Conservation (phyloP, 2,113 vertebrate genomes). For the Lepisosteus oculatus region DNA sequence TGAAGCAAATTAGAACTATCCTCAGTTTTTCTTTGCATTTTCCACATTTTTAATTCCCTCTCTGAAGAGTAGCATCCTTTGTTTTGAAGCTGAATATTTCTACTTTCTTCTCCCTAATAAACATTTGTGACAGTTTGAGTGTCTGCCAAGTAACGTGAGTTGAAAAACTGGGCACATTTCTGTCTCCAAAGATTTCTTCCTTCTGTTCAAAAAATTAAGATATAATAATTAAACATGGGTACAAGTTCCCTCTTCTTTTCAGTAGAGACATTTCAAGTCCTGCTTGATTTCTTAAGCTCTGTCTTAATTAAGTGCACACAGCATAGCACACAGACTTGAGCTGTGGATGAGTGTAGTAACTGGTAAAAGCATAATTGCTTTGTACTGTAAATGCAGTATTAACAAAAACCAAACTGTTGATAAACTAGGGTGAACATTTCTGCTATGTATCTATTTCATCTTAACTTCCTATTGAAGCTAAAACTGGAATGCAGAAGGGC, state of each 20-base stretch:
- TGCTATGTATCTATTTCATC: background rate
- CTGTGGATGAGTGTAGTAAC: too few relatives aligned
- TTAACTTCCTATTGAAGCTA: background rate
- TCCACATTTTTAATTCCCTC: slow-evolving; percentile 1
- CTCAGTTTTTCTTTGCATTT: background rate
- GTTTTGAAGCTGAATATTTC: slow-evolving; percentile 4
- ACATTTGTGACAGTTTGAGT: slow-evolving; percentile 4
- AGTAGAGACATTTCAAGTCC: slow-evolving; percentile 5
- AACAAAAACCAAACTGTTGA: background rate
- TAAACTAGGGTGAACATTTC: background rate
- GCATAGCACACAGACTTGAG: background rate
- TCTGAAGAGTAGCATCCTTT: background rate
- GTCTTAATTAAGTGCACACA: slow-evolving; percentile 23
- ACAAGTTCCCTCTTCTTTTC: slow-evolving; percentile 14
- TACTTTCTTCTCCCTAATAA: slow-evolving; percentile 13
- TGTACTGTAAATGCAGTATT: background rate
- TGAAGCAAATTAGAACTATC: background rate
- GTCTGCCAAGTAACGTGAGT: slow-evolving; percentile 16
- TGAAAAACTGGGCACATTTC: slow-evolving; percentile 12
- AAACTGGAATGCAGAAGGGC: background rate
- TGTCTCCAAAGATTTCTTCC: slow-evolving; percentile 24
- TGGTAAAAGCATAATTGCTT: too few relatives aligned
- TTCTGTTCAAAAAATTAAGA: slow-evolving; percentile 27
- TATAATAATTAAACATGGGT: slow-evolving; percentile 25
- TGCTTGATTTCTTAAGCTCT: slow-evolving; percentile 19